A percentile compares a stretch with the other conserved stretches of the same genome.
Conservation (phyloP, 2,888 invertebrate genomes). For the Synergus laeviventris region DNA sequence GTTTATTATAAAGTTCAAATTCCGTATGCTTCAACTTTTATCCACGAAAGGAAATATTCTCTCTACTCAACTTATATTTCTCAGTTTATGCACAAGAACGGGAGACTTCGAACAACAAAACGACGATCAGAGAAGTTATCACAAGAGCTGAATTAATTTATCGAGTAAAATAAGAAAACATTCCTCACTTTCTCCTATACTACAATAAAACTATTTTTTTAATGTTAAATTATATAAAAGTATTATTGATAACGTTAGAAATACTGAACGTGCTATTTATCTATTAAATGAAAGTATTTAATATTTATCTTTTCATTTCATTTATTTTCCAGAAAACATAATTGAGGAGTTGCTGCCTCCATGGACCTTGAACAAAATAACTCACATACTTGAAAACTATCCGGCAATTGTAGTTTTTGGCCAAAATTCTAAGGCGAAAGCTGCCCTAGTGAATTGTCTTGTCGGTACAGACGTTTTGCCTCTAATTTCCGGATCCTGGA, state of each 20-base stretch:
- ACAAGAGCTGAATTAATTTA: conserved; percentile 7
- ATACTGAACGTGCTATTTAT: background rate
- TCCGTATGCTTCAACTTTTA: background rate
- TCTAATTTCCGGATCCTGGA: conserved; percentile 79
- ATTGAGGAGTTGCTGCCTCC: conserved; percentile 67
- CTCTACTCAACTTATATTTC: background rate
- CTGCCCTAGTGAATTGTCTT: conserved; percentile 84
- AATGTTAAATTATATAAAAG: background rate
- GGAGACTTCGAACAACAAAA: conserved; percentile 21
- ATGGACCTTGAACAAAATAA: conserved; percentile 63
- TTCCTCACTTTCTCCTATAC: background rate
- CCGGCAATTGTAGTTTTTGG: conserved; percentile 87
- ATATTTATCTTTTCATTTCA: background rate
- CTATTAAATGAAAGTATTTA: background rate
- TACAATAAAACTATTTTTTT: background rate
- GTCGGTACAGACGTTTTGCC: conserved; percentile 84
- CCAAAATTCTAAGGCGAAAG: conserved; percentile 83
- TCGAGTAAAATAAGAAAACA: conserved; percentile 5
- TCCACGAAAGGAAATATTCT: background rate
- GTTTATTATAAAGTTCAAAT: background rate
- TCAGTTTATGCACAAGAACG: background rate
- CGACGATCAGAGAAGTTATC: conserved; percentile 11
- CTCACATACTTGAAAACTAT: conserved; percentile 76
- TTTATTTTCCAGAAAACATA: conserved; percentile 69
- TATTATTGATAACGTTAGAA: background rate